phyloP scores from a whole-genome alignment of 2,888 invertebrate genomes.

The Abrostola triplasia region DNA sequence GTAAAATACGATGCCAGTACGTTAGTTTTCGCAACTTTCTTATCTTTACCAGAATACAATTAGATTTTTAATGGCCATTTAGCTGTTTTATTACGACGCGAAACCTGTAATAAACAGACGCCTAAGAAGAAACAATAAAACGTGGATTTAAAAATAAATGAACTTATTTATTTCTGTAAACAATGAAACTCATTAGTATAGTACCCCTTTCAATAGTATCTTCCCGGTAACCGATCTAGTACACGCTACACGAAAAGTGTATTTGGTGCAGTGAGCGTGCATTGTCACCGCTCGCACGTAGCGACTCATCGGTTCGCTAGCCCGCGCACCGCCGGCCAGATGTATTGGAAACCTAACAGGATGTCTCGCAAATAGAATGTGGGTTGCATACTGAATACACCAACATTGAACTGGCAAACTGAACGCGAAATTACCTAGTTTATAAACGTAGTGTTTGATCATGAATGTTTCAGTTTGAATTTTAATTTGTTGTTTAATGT shows the following conservation, averaged over 20 bases:
- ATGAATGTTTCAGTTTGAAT: conserved; percentile 14
- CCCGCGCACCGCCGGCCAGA: conserved; percentile 71
- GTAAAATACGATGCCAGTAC: too few species aligned
- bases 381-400: conserved; percentile 74
- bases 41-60: too few species aligned
- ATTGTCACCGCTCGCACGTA: conserved; percentile 76
- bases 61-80: too few species aligned
- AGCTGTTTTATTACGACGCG: too few species aligned
- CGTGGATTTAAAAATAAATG: not conserved
- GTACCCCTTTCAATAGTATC: conserved; percentile 19
- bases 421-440: conserved; percentile 46
- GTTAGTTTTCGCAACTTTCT: too few species aligned
- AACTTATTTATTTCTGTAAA: not conserved
- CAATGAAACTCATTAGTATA: conserved; percentile 13
- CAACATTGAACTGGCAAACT: conserved; percentile 58
- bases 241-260: conserved; percentile 56
- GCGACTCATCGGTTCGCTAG: conserved; percentile 71
- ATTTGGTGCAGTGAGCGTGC: conserved; percentile 56
- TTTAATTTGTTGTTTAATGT: not conserved
- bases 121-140: not conserved
- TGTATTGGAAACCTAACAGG: conserved; percentile 88
- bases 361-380: conserved; percentile 85
- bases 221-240: conserved; percentile 36
- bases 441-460: conserved; percentile 32
- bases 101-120: too few species aligned